These are phyloP conservation scores for Artemia sinica DNA, from an alignment of 2,888 invertebrate genomes.

Conservation along the genomic window DNA sequence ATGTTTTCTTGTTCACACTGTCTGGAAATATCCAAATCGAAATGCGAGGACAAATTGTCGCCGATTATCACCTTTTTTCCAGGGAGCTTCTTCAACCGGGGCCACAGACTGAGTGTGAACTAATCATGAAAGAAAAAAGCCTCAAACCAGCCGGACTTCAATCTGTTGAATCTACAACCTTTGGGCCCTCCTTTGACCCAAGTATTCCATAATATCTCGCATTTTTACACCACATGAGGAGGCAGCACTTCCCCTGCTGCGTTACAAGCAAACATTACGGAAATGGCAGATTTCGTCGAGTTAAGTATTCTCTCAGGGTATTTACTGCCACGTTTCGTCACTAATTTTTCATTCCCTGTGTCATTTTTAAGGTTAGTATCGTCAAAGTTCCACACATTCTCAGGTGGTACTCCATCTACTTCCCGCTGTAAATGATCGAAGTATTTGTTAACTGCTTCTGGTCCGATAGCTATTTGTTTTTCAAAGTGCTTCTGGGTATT, in stretches of 20 bases:
- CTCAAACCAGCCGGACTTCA: constrained; percentile 30
- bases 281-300: constrained; percentile 29
- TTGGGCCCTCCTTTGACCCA: constrained; percentile 33
- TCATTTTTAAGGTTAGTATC: constrained; percentile 30
- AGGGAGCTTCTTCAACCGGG: constrained; percentile 27
- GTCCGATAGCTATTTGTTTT: constrained; percentile 22
- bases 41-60: constrained; percentile 31
- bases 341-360: constrained; percentile 28
- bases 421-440: constrained; percentile 25
- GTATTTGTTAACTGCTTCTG: constrained; percentile 25
- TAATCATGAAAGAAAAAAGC: constrained; percentile 26
- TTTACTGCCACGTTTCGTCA: constrained; percentile 28
- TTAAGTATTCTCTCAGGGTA: constrained; percentile 31
- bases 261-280: constrained; percentile 28
- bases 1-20: constrained; percentile 26
- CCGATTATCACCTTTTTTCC: constrained; percentile 31
- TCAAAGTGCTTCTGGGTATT: constrained; percentile 6
- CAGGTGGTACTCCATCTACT: constrained; percentile 24
- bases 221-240: constrained; percentile 33
- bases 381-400: constrained; percentile 30
- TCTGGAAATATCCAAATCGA: constrained; percentile 27
- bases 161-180: constrained; percentile 30
- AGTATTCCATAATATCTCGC: constrained; percentile 30
- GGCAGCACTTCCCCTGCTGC: constrained; percentile 31
- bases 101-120: constrained; percentile 28